These are phyloP conservation scores for Guaruba guarouba DNA, from an alignment of 2,113 vertebrate genomes.

Conservation along the genomic window DNA sequence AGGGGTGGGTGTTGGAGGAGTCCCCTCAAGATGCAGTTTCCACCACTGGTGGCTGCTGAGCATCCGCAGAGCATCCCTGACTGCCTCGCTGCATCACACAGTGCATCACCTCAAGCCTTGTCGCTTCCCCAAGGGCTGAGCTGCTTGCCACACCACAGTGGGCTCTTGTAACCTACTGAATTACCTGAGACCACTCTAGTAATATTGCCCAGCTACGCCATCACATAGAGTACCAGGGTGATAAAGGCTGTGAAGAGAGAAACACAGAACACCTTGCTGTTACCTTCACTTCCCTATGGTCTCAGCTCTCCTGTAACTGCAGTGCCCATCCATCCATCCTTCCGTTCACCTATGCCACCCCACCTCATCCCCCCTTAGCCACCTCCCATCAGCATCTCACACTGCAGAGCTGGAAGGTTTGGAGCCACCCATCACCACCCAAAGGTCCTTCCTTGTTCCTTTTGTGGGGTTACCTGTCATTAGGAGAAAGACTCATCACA, in stretches of 20 bases:
- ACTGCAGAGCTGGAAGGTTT: neutral
- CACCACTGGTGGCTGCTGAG: neutral
- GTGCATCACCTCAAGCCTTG: neutral
- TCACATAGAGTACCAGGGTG: fast-evolving
- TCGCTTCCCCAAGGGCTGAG: fast-evolving
- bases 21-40: neutral
- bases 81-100: neutral
- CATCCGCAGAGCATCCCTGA: neutral
- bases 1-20: neutral
- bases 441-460: neutral
- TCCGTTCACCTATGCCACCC: neutral
- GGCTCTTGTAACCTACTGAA: neutral
- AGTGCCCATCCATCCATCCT: fast-evolving
- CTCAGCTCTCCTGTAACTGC: neutral
- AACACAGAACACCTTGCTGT: neutral
- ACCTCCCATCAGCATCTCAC: neutral
- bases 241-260: neutral
- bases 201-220: neutral
- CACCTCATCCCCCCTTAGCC: neutral
- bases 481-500: neutral
- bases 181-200: neutral
- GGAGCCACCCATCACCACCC: neutral
- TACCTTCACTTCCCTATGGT: neutral
- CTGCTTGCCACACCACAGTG: fast-evolving
- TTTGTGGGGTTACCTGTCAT: neutral